Base-by-base conservation (phyloP, 2,888 invertebrate species). In the Saturnia japonica region DNA sequence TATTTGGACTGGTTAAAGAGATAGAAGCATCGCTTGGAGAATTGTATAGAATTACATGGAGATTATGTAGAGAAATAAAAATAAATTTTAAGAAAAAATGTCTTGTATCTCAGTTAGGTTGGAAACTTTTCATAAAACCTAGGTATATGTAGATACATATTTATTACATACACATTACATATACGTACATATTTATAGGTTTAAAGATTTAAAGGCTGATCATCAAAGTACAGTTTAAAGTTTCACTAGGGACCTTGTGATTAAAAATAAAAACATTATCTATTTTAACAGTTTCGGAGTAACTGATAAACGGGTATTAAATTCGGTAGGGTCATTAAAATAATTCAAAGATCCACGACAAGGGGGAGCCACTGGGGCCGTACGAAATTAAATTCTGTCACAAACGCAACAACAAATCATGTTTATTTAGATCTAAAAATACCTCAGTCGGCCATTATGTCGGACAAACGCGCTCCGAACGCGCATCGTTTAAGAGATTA, bases 371-470 rank as follows among this genome's bases (percentile, higher is more conserved):
- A 84, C 85, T 85, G 76, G 81, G 77, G 75, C 81, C 40, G 82
- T 82, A 85, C 89, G 86, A 92, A 93, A 93, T 93, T 93, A 93
- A 93, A 93, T 93, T 92, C 89, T 91, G 93, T 91, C 93, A 90
- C 87, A 86, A 86, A 85, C 85, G 89, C 88, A 86, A 91, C 90
- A 91, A 94, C 94, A 93, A 93, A 94, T 94, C 94, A 93, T 93
- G 91, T 93, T 94, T 93, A 93, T 94, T 93, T 93, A 93, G 90
- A 93, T 90, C 92, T 92, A 93, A 93, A 93, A 94, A 93, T 93
- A 93, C 92, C 91, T 92, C 91, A 88, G 91, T 91, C 89, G 90
- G 90, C 93, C 92, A 93, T 94, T 93, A 93, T 82, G 82, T 80
- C 80, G 86, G 82, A 87, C 89, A 86, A 88, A 88, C 64, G 85